phyloP scores from a whole-genome alignment of 2,113 vertebrate species.

The Atrichornis clamosus region DNA sequence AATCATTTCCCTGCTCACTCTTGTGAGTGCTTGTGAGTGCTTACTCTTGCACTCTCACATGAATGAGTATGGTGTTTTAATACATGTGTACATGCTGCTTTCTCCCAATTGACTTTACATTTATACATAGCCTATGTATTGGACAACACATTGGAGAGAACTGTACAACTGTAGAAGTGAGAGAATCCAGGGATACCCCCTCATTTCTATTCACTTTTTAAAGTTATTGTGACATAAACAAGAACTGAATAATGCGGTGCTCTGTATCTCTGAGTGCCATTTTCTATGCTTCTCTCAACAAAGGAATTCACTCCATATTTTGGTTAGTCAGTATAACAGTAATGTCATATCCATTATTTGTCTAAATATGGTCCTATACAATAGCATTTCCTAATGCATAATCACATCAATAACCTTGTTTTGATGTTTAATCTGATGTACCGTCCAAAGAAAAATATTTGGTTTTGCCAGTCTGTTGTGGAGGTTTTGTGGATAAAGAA shows the following conservation, averaged over 20 bases:
- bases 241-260: not conserved
- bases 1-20: not conserved
- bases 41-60: not conserved
- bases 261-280: not conserved
- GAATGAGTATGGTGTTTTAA: not conserved
- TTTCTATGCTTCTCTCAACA: not conserved
- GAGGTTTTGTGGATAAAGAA: not conserved
- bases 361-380: not conserved
- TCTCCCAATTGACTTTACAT: not conserved
- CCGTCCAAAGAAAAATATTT: not conserved
- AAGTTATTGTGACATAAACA: not conserved
- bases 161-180: not conserved
- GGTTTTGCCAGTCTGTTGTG: not conserved
- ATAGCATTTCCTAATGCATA: not conserved
- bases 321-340: not conserved
- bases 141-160: not conserved
- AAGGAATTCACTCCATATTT: not conserved
- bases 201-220: not conserved
- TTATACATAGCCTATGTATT: not conserved
- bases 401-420: not conserved
- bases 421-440: not conserved
- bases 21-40: not conserved
- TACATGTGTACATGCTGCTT: rapidly evolving
- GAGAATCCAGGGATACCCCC: not conserved
- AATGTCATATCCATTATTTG: not conserved